phyloP scores from a whole-genome alignment of 2,888 invertebrate species.

The Cotesia congregata region DNA sequence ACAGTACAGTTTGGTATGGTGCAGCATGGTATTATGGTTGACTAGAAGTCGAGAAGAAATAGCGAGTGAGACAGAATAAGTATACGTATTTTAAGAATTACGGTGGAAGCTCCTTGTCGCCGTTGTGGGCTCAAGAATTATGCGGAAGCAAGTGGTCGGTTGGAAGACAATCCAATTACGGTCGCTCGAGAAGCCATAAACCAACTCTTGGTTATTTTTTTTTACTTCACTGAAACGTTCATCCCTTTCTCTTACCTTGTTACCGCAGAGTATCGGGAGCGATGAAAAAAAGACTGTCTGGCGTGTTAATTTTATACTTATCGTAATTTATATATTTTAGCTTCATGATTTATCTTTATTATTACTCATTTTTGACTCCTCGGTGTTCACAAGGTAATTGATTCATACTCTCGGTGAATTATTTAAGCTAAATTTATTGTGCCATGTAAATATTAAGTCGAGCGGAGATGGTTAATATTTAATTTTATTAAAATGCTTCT shows the following conservation, averaged over 20 bases:
- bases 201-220: conserved; percentile 38
- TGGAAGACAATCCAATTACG: conserved; percentile 63
- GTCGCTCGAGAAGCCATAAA: conserved; percentile 59
- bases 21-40: background rate
- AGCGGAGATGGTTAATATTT: too few relatives aligned
- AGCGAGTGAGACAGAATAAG: background rate
- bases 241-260: conserved; percentile 18
- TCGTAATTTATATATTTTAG: background rate
- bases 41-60: background rate
- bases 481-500: too few relatives aligned
- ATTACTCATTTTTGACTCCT: background rate
- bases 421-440: too few relatives aligned
- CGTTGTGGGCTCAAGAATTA: conserved; percentile 53
- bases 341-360: background rate
- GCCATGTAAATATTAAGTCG: too few relatives aligned
- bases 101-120: conserved; percentile 48
- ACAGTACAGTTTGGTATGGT: background rate
- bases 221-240: conserved; percentile 16
- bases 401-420: too few relatives aligned
- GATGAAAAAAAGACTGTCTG: conserved; percentile 5
- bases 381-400: too few relatives aligned
- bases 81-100: conserved; percentile 45
- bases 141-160: conserved; percentile 57
- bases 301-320: background rate
- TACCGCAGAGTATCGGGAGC: conserved; percentile 10